Evolutionary conservation across 2,888 invertebrate species (phyloP).

Genomic region (Pandemis heparana): DNA sequence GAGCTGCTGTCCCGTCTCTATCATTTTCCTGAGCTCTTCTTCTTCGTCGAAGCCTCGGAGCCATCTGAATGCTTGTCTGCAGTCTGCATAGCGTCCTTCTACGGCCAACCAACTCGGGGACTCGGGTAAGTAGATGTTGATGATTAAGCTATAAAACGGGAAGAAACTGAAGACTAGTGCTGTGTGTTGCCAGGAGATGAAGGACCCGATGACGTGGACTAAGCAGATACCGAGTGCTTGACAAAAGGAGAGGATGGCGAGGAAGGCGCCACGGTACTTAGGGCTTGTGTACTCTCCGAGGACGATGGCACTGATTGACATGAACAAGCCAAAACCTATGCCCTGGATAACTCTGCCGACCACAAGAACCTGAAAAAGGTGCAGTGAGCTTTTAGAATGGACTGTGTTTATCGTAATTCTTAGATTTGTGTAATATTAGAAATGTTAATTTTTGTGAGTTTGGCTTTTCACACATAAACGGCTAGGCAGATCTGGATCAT

Average conservation of each 20-base stretch:
- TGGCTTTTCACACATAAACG: too few species aligned
- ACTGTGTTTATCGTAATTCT: too few species aligned
- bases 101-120: constrained; percentile 87
- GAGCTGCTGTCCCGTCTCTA: constrained; percentile 52
- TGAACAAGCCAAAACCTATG: constrained; percentile 78
- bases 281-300: constrained; percentile 85
- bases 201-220: constrained; percentile 86
- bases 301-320: constrained; percentile 77
- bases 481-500: too few species aligned
- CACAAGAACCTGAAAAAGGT: constrained; percentile 58
- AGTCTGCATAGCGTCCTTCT: constrained; percentile 78
- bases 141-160: constrained; percentile 73
- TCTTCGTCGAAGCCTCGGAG: constrained; percentile 81
- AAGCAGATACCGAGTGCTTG: constrained; percentile 86
- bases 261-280: constrained; percentile 84
- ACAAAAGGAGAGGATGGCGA: constrained; percentile 83
- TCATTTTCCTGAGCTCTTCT: constrained; percentile 71
- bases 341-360: constrained; percentile 69
- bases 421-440: too few species aligned
- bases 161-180: constrained; percentile 77
- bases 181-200: constrained; percentile 83
- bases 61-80: constrained; percentile 83
- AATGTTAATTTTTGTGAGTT: too few species aligned
- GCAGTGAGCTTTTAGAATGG: neutral
- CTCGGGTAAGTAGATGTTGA: constrained; percentile 80